Base-by-base conservation (phyloP, 2,888 invertebrate species). In the Scaptomyza flava region DNA sequence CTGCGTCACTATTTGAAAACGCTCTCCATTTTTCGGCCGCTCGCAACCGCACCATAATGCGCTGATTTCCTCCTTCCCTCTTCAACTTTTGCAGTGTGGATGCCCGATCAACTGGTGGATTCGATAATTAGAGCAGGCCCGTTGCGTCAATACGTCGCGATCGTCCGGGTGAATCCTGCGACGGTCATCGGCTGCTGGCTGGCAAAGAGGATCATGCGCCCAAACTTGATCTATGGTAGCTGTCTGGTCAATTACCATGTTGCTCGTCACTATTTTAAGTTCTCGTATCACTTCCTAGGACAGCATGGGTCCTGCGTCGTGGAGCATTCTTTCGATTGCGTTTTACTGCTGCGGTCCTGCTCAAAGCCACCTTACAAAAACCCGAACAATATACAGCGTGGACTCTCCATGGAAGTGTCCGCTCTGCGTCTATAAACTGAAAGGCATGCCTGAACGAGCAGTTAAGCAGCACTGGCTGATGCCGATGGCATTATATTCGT, bases 61-160 rank as follows among this genome's bases (percentile, higher is more conserved):
- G 66, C 93, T 93, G 0, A 90, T 94, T 34, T 93, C 93, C 51
- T 92, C 92, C 48, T 93, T 93, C 38, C 94, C 94, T 0, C 89
- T n/a, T 94, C 2, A 94, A 94, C 93, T 86, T 94, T 14, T 92
- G 93, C n/a, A 90, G 90, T 1, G 85, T 87, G n/a, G 43, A 72
- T 78, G 0, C 68, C 88, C 5, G 65, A 67, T 0, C 63, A 83
- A 9, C 69, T 85, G 50, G 59, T 89, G 8, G 31, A 80, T 75
- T 56, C 59, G 4, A 57, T n/a, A 50, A n/a, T 34, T 20, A 20
- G 50, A 64, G 33, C 58, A 56, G 3, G n/a, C n/a, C 65, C 93
- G 0, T 81, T 95, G 41, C 79, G 88, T 48, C 78, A 79, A 92
- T 93, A 84, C 93, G 93, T 76, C 91, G 93, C 27, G 94, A 94